Base-by-base conservation (phyloP, 2,888 invertebrate species). In the Cataglyphis altisquamis region DNA sequence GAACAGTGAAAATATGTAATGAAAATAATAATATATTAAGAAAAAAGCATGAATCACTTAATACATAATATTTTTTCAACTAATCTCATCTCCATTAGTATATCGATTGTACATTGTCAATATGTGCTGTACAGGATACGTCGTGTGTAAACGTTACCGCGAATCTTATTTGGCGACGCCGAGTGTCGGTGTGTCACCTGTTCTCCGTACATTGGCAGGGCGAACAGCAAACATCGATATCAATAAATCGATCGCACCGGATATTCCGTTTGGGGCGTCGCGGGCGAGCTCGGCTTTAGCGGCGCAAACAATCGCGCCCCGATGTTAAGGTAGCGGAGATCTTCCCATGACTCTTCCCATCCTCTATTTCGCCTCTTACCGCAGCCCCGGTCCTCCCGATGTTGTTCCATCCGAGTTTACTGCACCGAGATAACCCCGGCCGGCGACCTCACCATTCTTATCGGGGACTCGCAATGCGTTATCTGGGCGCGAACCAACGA, bases 341-440 rank as follows among this genome's bases (percentile, higher is more conserved):
- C 87, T 84, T 89, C 86, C 86, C 86, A 86, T 84, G 86, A 81
- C 82, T 89, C 84, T 87, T 89, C 78, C 80, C 74, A 32, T 64
- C 48, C 66, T 72, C 82, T 36, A 41, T 52, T 25, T 36, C 21
- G 41, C 74, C 62, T 55, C 52, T 45, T 15, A 45, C 67, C 77
- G 12, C 83, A 72, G 85, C 41, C 25, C 77, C 73, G 74, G 6
- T 36, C 0, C 57, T 83, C 83, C 84, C 90, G 86, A 91, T 92
- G 92, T 93, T 93, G 92, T 93, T 92, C 90, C 91, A 89, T 90
- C 89, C 89, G 88, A 93, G 93, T 94, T 94, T 94, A 94, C 92
- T 92, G 93, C 92, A 89, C 87, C 84, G 90, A 93, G 94, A 94
- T 94, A 94, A 94, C 93, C 93, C 88, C 88, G 84, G 85, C 86